A percentile compares a stretch with the other conserved stretches of the same genome.
Evolutionary conservation across 2,888 invertebrate species (phyloP).

Genomic region (Fabriciana adippe): DNA sequence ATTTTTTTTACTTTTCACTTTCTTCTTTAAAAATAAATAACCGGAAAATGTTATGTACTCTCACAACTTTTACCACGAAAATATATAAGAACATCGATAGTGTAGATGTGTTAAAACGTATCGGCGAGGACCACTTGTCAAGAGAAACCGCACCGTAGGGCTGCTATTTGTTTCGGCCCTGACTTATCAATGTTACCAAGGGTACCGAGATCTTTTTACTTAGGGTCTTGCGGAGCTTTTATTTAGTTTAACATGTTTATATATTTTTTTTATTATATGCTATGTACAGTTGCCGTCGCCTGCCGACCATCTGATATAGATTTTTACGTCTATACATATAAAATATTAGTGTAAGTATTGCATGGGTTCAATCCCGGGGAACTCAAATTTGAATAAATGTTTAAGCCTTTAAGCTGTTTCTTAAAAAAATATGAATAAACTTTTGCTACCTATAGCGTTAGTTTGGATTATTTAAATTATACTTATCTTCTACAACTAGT

Average conservation of each 20-base stretch:
- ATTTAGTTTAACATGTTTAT: background rate
- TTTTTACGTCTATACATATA: background rate
- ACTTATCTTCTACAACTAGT: too few relatives aligned
- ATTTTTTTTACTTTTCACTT: too few relatives aligned
- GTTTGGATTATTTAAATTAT: too few relatives aligned
- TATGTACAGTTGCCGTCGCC: background rate
- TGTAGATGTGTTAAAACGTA: slow-evolving; percentile 17
- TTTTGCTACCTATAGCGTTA: too few relatives aligned
- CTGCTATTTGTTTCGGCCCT: slow-evolving; percentile 22
- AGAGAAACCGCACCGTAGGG: slow-evolving; percentile 23
- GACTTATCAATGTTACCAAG: slow-evolving; percentile 21
- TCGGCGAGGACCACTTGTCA: slow-evolving; percentile 23
- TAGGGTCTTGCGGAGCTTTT: slow-evolving; percentile 8
- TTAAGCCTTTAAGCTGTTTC: too few relatives aligned
- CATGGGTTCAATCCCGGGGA: too few relatives aligned
- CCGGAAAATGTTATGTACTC: too few relatives aligned
- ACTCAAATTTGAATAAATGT: too few relatives aligned
- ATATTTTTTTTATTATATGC: background rate
- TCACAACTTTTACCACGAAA: background rate
- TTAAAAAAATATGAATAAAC: too few relatives aligned
- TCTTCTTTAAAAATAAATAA: too few relatives aligned
- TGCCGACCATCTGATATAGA: too few relatives aligned
- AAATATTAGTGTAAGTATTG: background rate
- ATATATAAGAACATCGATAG: slow-evolving; percentile 13
- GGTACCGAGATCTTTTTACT: slow-evolving; percentile 15